Evolutionary conservation across 2,888 invertebrate genomes (phyloP), one percentile per base, ranked within the genome.

Genomic region (Cerastoderma edule): DNA sequence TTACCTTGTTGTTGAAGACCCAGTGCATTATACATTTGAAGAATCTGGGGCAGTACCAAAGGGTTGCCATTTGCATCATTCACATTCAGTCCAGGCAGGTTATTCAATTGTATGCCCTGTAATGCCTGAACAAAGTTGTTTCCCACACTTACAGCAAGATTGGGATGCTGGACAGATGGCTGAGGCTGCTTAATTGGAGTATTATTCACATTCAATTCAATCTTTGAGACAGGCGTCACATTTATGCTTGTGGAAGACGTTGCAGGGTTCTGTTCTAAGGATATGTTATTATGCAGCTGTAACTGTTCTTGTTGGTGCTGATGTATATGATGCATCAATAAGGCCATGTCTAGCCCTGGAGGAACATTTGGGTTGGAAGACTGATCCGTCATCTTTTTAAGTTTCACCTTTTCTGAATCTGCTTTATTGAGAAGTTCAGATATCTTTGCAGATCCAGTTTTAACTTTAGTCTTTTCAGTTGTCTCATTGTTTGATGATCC

Each of bases 1-100:
- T 54, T 22, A 16, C 16, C 63, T 60, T 60, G 75, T 28, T 72
- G 32, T 16, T 66, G 66, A 8, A 79, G 35, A 22, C 79, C 79
- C 16, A 79, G 67, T 22, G 75, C 67, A 69, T 66, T 70, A 27
- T 66, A 75, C 81, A 81, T 75, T 24, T 81, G 81, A 16, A 81
- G 27, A 19, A 78, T 30, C 46, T 80, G 80, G 35, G 73, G 72
- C 10, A 54, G 53, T 35, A 35, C 22, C 16, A 35, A 27, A 8
- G 39, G 33, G 27, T 53, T 53, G 3, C 67, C 67, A 32, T 54
- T 54, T 2, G 54, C 1, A 22, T 54, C 67, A 53, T 39, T 60
- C 4, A 35, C 60, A 60, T 33, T 2, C 24, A 35, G 33, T 35
- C 60, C 60, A 39, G 16, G 8, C 22, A 60, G 22, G 22, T 35